Base-by-base conservation (phyloP, 2,888 invertebrate genomes). In the Epirrhoe alternata region DNA sequence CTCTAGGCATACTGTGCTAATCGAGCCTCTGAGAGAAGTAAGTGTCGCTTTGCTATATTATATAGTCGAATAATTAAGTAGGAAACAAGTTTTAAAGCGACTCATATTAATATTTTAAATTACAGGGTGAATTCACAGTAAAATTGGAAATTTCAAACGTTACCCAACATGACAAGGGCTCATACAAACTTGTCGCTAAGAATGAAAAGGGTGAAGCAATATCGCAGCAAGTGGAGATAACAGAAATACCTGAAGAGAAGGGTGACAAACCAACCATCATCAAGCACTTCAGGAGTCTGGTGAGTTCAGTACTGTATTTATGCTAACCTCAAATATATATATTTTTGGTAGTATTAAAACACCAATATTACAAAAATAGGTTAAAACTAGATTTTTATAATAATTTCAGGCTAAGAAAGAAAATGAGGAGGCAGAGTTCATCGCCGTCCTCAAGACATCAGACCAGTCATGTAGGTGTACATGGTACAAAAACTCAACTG, bases 191-290 rank as follows among this genome's bases (percentile, higher is more conserved):
- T 76, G 95, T 98, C 6, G 98, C 98, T 30, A 97, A 97, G 85
- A 98, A 98, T 86, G 98, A 98, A 79, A 98, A 98, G 87, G 98
- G 98, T 72, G 97, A 98, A 88, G 98, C 97, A 12, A 96, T 96
- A 12, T 98, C 98, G 31, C 97, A 98, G 87, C 94, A 96, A 65
- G 98, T 98, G 4, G 97, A 97, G 86, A 96, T 98, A 59, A 95
- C 96, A 56, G 97, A 98, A 73, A 95, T 98, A 76, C 97, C 97
- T 1, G 96, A 96, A 76, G 95, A 95, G 70, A 96, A 97, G 86
- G 95, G 96, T 52, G 95, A 96, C 60, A 97, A 97, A 81, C 98
- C 98, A 5, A 96, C 97, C 85, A 96, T 98, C 74, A 94, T 95
- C 69, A 96, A 96, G 79, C 96, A 96, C 77, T 94, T 97, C 63